A percentile compares a stretch with the other conserved stretches of the same genome.
Conservation (phyloP, 2,888 invertebrate genomes). For the Neoaliturus tenellus region DNA sequence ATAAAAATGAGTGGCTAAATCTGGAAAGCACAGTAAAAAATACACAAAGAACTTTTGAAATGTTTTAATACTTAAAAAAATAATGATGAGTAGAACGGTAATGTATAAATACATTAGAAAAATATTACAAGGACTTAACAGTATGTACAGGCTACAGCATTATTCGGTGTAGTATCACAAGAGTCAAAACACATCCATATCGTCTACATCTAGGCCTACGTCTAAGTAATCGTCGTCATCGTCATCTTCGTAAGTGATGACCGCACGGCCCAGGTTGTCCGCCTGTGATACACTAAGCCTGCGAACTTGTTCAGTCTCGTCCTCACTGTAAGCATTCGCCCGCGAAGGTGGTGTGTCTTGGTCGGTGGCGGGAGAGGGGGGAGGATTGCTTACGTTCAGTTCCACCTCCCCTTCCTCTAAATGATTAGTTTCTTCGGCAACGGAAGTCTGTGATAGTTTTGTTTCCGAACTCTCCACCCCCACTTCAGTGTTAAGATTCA, state of each 20-base stretch:
- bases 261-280: neutral
- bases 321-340: neutral
- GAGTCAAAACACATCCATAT: slow-evolving; percentile 56
- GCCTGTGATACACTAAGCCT: neutral
- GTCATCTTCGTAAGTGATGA: slow-evolving; percentile 44
- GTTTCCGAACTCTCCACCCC: neutral
- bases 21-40: neutral
- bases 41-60: neutral
- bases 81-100: slow-evolving; percentile 11
- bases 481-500: slow-evolving; percentile 1
- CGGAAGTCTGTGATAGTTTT: neutral
- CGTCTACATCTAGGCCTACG: slow-evolving; percentile 35
- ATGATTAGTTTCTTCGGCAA: slow-evolving; percentile 16
- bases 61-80: slow-evolving; percentile 37
- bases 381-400: slow-evolving; percentile 56
- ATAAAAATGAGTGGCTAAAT: no score
- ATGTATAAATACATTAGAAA: slow-evolving; percentile 53
- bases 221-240: slow-evolving; percentile 50
- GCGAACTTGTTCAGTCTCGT: slow-evolving; percentile 21
- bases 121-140: slow-evolving; percentile 42
- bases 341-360: slow-evolving; percentile 48
- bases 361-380: slow-evolving; percentile 59
- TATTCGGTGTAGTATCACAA: slow-evolving; percentile 27
- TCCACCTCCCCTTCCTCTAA: slow-evolving; percentile 54
- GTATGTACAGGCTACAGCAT: slow-evolving; percentile 15